A percentile compares a stretch with the other conserved stretches of the same genome.
Conservation (phyloP, 2,888 invertebrate genomes). For the Acanthosoma haemorrhoidale region DNA sequence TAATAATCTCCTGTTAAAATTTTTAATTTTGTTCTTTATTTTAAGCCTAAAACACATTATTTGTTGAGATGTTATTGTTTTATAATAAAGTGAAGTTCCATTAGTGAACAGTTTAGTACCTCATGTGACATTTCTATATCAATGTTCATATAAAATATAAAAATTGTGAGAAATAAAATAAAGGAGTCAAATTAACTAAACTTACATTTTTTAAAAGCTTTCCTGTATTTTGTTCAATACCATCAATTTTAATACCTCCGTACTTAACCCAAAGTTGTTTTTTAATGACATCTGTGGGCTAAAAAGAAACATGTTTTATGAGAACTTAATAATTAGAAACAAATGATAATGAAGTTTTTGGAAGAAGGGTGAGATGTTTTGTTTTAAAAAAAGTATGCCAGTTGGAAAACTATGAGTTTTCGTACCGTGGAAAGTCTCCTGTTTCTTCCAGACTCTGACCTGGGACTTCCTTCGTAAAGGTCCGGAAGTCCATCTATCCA, state of each 20-base stretch:
- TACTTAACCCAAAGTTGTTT: constrained; percentile 36
- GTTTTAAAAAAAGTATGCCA: not conserved
- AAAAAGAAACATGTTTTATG: constrained; percentile 21
- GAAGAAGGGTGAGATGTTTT: not conserved
- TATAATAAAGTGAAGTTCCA: no score
- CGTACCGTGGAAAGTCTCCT: constrained; percentile 36
- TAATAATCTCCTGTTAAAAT: no score
- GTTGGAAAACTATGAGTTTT: not conserved
- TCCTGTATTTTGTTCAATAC: constrained; percentile 34
- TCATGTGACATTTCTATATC: no score
- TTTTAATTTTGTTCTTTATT: no score
- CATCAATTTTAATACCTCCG: constrained; percentile 35
- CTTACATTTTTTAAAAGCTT: constrained; percentile 34
- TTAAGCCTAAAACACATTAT: no score
- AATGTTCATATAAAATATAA: no score
- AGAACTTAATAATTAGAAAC: no score
- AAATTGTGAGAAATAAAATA: not conserved
- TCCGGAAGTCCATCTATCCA: constrained; percentile 49
- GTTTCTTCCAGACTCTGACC: constrained; percentile 4
- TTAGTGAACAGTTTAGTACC: no score
- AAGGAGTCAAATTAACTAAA: not conserved
- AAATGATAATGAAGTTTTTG: no score
- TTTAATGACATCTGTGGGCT: constrained; percentile 35
- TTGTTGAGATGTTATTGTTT: no score
- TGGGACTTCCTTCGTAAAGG: constrained; percentile 32